phyloP scores from a whole-genome alignment of 2,888 invertebrate species.

The Leptopilina drosophilae region DNA sequence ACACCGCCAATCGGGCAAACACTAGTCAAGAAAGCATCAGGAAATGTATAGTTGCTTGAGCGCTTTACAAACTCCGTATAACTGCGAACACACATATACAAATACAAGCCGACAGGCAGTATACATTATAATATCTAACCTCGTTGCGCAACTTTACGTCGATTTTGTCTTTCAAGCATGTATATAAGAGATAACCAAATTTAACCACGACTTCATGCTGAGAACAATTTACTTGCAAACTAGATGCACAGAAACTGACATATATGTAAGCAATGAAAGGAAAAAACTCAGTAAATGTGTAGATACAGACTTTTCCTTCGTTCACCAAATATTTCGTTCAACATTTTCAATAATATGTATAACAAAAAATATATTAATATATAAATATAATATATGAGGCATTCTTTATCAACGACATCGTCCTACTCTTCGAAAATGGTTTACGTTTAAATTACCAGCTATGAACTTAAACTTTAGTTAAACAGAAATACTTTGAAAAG shows the following conservation, averaged over 20 bases:
- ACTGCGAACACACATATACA: conserved; percentile 24
- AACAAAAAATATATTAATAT: too few species aligned
- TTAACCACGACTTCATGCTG: conserved; percentile 27
- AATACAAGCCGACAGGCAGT: too few species aligned
- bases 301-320: too few species aligned
- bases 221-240: conserved; percentile 18
- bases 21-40: conserved; percentile 53
- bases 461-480: too few species aligned
- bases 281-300: too few species aligned
- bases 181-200: conserved; percentile 23
- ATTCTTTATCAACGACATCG: too few species aligned
- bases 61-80: neutral
- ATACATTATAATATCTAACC: conserved; percentile 9
- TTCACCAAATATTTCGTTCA: too few species aligned
- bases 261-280: neutral
- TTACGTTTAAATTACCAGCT: too few species aligned
- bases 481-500: too few species aligned
- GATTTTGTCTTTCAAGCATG: conserved; percentile 14
- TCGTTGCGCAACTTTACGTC: conserved; percentile 18
- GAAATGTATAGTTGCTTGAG: conserved; percentile 49
- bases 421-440: too few species aligned
- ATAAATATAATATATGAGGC: too few species aligned
- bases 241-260: neutral
- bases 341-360: too few species aligned
- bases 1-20: conserved; percentile 58